phyloP scores from a whole-genome alignment of 2,797 vertebrate species.

The Scarus forsteni region DNA sequence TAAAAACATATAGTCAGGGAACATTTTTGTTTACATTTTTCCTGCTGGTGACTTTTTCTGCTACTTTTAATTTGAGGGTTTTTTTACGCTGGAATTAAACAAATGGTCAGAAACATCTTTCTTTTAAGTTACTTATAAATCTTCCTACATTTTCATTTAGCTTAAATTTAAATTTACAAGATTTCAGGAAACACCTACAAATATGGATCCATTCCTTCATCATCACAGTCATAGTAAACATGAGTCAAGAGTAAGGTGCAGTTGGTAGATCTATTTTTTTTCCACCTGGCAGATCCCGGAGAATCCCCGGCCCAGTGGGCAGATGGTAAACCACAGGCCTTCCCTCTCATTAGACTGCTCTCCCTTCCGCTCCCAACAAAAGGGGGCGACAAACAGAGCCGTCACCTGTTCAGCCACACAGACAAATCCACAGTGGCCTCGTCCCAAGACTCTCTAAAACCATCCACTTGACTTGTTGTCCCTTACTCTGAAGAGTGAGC shows the following conservation, averaged over 20 bases:
- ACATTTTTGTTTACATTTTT: too few relatives aligned
- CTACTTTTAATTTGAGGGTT: too few relatives aligned
- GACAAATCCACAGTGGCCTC: conserved; percentile 18
- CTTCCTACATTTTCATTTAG: neutral
- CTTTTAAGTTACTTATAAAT: too few relatives aligned
- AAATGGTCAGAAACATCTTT: too few relatives aligned
- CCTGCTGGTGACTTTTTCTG: too few relatives aligned
- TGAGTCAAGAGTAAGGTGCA: neutral
- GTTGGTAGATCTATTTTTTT: conserved; percentile 32
- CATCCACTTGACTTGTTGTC: conserved; percentile 22
- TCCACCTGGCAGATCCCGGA: conserved; percentile 64
- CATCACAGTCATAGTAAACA: neutral
- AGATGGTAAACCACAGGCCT: conserved; percentile 82
- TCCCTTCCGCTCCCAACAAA: conserved; percentile 77
- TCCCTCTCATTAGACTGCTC: conserved; percentile 51
- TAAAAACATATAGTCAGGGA: too few relatives aligned
- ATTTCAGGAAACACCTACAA: neutral
- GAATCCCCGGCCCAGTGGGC: conserved; percentile 62
- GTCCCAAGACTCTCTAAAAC: conserved; percentile 2
- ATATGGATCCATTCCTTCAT: neutral
- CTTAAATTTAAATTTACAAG: neutral
- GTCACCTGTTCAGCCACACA: conserved; percentile 61
- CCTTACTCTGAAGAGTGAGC: neutral
- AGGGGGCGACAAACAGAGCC: conserved; percentile 71
- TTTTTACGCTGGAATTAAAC: too few relatives aligned